phyloP scores from a whole-genome alignment of 2,113 vertebrate species.

The Athene noctua region DNA sequence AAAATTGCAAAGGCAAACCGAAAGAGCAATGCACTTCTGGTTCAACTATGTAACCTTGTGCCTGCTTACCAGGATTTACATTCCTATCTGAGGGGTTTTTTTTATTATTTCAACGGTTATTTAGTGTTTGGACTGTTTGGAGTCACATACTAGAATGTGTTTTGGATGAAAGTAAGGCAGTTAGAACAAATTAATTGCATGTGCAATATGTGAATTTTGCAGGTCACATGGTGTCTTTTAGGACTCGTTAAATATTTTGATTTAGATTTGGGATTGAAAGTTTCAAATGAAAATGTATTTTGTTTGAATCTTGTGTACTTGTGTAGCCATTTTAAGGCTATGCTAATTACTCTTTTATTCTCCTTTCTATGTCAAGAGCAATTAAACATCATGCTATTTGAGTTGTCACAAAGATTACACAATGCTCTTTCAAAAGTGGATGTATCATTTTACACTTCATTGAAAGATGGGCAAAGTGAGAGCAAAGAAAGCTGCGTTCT shows the following conservation, averaged over 20 bases:
- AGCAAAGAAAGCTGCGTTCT: constrained; percentile 26
- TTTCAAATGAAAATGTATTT: not conserved
- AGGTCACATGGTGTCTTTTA: not conserved
- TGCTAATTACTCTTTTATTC: not conserved
- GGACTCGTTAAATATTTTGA: not conserved
- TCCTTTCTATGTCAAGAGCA: constrained; percentile 67
- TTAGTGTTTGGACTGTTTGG: not conserved
- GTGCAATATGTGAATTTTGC: not conserved
- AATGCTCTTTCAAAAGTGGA: constrained; percentile 75
- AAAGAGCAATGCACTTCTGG: not conserved
- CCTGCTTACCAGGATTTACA: not conserved
- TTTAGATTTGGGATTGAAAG: not conserved
- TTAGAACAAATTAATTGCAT: not conserved
- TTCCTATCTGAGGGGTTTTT: not conserved
- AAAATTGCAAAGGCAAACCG: not conserved
- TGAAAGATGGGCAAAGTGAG: constrained; percentile 8
- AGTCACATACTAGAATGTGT: not conserved
- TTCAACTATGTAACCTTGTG: not conserved
- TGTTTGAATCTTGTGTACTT: not conserved
- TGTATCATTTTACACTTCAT: constrained; percentile 65
- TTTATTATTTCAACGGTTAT: not conserved
- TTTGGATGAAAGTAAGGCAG: not conserved
- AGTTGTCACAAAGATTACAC: constrained; percentile 71
- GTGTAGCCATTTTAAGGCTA: not conserved
- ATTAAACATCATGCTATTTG: constrained; percentile 77